Base-by-base conservation (phyloP, 2,113 vertebrate genomes). In the Pogona vitticeps region DNA sequence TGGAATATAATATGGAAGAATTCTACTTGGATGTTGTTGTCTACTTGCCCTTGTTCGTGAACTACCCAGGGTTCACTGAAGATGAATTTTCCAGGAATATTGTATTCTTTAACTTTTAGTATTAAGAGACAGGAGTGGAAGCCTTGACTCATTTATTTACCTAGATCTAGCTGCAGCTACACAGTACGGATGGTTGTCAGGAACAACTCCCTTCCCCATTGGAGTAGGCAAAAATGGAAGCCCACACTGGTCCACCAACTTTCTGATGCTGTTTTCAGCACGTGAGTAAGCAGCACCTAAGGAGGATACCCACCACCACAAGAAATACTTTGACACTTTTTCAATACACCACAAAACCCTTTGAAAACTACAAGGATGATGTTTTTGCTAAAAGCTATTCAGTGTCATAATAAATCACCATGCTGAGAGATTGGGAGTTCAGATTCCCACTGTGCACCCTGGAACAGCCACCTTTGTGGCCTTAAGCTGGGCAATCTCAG, bases 171-270 rank as follows among this genome's bases (percentile, higher is more conserved):
- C 98, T 82, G 99, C 98, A 84, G 96, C 95, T 73, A 99, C 98
- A 93, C 98, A 99, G 85, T 97, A 97, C 56, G 96, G 97, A 92
- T 99, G 99, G 91, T 97, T 95, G 92, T 99, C 99, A 42, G 98
- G 97, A 82, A 99, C 95, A 76, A 98, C 97, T 40, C 99, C 99
- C 92, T 99, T 99, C 20, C 98, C 99, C 99, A 99, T 99, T 3
- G 99, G 99, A 0, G 99, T 99, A 89, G 98, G 97, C 90, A 99
- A 95, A 95, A 99, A 99, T 2, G 98, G 99, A 85, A 99, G 63
- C 3, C 97, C 95, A 85, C 94, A 97, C 1, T 89, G 91, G 65
- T 98, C 97, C 90, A 99, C 97, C 95, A 99, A 84, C 83, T 96
- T 96, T 83, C 93, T 93, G 87, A 99, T 91, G 88, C 85, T 97